Evolutionary conservation across 2,888 invertebrate species (phyloP), one percentile per base, ranked within the genome.

Genomic region (Epirrhoe alternata): DNA sequence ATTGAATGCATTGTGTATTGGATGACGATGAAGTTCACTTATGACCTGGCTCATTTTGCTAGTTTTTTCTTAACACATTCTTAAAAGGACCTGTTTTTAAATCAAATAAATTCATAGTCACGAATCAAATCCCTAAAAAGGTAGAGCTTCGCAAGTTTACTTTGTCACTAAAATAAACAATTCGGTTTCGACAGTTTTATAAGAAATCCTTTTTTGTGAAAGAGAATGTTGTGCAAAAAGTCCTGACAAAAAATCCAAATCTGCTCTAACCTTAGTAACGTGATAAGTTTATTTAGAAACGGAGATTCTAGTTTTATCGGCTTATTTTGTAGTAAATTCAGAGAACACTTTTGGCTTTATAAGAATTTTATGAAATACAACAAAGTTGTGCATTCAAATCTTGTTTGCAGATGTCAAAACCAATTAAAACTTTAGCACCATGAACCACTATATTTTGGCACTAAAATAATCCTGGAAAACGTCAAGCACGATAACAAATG

Each of bases 261-360:
- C 85, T 83, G 77, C 83, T 81, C 76, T 67, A 73, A 77, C 74
- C 77, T 80, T 78, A 78, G 82, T 84, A 86, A 89, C 84, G 84
- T 85, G 91, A 92, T 91, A 90, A 89, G 89, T 91, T 92, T 92
- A 88, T 90, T 90, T 90, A 86, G 88, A 87, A 90, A 90, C 81
- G 68, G 85, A 89, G 83, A 85, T 80, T 75, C 67, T 72, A 75
- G 77, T 78, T 77, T 80, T 85, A 84, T 79, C 82, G 76, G 84
- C 80, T 87, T 86, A 82, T 47, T 63, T 6, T 24, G 53, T 70
- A 62, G 38, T 16, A 30, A 60, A 42, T 52, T 10, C 30, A 31
- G 45, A 33, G 24, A 47, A 61, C 31, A 7, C 5, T 66, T 69
- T 66, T 59, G 54, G 64, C 61, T 68, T 64, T 62, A 52, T 16